Conservation (phyloP, 2,113 vertebrate species). For the Dermatemys mawii region DNA sequence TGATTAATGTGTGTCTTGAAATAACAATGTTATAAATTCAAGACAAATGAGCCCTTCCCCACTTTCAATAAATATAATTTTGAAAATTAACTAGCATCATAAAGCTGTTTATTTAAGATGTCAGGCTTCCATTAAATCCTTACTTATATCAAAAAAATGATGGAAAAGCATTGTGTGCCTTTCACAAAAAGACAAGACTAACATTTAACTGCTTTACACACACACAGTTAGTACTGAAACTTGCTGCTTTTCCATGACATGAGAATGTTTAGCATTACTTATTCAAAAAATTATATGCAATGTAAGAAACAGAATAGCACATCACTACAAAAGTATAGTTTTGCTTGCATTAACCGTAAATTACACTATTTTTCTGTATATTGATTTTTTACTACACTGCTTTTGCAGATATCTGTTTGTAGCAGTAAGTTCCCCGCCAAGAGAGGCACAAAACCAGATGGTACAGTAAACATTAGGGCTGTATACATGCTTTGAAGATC, state of each 20-base stretch:
- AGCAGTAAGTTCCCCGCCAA: background rate
- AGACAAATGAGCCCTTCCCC: background rate
- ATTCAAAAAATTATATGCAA: background rate
- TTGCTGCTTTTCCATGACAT: background rate
- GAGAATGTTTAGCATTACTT: background rate
- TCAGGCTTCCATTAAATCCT: background rate
- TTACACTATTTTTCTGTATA: background rate
- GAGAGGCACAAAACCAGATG: background rate
- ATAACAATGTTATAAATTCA: background rate
- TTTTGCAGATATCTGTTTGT: background rate
- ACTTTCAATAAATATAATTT: background rate
- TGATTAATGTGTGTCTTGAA: background rate
- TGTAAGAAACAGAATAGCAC: background rate
- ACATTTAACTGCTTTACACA: background rate
- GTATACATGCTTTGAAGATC: background rate
- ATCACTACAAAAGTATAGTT: background rate
- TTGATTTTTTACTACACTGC: background rate
- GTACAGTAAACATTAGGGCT: background rate
- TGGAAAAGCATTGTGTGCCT: accelerated
- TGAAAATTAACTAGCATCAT: background rate
- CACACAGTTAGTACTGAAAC: background rate
- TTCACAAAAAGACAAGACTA: background rate
- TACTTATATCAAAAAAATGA: background rate
- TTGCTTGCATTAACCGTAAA: background rate
- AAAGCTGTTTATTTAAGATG: background rate